Conservation (phyloP, 2,888 invertebrate species). For the Andrena hattorfiana region DNA sequence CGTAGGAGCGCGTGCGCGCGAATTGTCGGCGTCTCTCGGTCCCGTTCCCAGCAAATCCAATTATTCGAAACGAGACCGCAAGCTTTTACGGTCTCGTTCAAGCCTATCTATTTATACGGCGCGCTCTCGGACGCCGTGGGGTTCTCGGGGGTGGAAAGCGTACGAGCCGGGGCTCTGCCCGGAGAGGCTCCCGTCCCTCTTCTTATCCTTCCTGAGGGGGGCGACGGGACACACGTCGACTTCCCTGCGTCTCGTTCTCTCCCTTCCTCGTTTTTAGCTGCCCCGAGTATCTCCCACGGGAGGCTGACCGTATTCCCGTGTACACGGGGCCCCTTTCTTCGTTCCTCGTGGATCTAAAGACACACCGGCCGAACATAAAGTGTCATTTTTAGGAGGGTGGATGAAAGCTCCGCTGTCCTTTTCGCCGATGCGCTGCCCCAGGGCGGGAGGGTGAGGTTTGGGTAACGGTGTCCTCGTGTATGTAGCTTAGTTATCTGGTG, state of each 20-base stretch:
- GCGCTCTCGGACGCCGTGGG: constrained; percentile 37
- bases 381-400: constrained; percentile 33
- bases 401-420: constrained; percentile 1
- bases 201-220: constrained; percentile 34
- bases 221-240: constrained; percentile 50
- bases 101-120: constrained; percentile 78
- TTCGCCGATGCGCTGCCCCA: neutral
- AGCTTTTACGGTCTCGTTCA: constrained; percentile 80
- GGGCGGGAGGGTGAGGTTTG: neutral
- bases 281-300: constrained; percentile 12
- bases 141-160: constrained; percentile 14
- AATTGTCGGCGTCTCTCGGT: constrained; percentile 73
- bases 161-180: constrained; percentile 25
- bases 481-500: neutral
- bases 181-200: constrained; percentile 35
- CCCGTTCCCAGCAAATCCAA: constrained; percentile 80
- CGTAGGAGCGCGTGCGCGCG: constrained; percentile 32
- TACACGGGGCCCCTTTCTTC: constrained; percentile 25
- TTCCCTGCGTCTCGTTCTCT: constrained; percentile 20
- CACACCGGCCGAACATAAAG: constrained; percentile 27
- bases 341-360: constrained; percentile 27
- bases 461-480: neutral
- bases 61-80: constrained; percentile 82
- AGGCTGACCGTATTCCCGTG: constrained; percentile 36
- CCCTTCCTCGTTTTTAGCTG: constrained; percentile 21